Conservation (phyloP, 2,888 invertebrate genomes). For the Drosophila phalerata region DNA sequence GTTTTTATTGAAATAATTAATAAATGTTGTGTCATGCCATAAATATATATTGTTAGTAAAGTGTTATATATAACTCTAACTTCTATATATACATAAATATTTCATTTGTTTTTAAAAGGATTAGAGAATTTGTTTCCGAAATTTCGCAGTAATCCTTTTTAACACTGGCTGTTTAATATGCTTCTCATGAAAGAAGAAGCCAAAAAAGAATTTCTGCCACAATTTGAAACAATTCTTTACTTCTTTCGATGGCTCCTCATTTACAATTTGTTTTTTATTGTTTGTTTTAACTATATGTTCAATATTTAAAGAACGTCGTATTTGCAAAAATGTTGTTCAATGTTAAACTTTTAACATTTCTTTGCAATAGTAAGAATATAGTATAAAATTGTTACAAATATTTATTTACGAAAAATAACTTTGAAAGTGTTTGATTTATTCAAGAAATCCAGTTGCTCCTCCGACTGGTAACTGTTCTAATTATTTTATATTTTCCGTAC, state of each 20-base stretch:
- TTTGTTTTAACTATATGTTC: constrained; percentile 38
- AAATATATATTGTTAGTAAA: constrained; percentile 78
- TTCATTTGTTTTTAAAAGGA: constrained; percentile 37
- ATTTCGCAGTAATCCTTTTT: not conserved
- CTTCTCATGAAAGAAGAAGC: not conserved
- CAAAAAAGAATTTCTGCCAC: not conserved
- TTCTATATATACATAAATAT: constrained; percentile 57
- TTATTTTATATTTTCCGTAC: too few species aligned
- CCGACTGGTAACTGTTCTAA: constrained; percentile 25
- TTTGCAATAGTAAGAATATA: constrained; percentile 32
- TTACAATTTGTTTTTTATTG: constrained; percentile 34
- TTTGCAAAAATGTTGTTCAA: constrained; percentile 35
- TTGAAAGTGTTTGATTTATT: not conserved
- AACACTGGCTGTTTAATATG: not conserved
- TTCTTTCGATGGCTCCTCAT: constrained; percentile 37
- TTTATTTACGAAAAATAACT: not conserved
- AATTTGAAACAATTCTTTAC: constrained; percentile 21
- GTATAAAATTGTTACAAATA: constrained; percentile 1
- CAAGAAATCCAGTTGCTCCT: constrained; percentile 43
- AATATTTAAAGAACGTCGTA: constrained; percentile 10
- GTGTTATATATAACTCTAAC: constrained; percentile 74
- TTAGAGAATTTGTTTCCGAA: constrained; percentile 14
- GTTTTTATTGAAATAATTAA: constrained; percentile 78
- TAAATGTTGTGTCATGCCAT: constrained; percentile 84
- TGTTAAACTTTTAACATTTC: constrained; percentile 48